These are phyloP conservation scores for Sterrhoptilus dennistouni DNA, from an alignment of 2,113 vertebrate species.

Conservation along the genomic window DNA sequence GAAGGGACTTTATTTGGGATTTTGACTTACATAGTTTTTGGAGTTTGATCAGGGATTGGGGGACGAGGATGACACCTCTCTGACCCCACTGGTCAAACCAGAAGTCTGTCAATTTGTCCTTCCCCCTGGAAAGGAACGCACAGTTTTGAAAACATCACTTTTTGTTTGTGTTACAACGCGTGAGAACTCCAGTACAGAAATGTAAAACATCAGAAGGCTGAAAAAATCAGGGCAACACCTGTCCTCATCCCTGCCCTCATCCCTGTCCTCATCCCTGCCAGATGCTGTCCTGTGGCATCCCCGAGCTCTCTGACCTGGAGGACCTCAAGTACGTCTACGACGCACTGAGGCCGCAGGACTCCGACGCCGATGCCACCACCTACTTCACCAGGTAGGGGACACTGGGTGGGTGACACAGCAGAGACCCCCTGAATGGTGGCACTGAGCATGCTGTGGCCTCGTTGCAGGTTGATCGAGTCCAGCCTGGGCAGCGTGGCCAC, in stretches of 20 bases:
- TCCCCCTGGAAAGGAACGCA: too few species aligned
- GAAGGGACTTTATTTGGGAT: too few species aligned
- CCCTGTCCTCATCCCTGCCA: conserved; percentile 11
- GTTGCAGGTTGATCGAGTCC: conserved; percentile 89
- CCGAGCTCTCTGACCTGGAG: conserved; percentile 91
- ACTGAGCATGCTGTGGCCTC: fast-evolving
- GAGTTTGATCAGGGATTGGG: too few species aligned
- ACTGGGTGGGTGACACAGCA: fast-evolving
- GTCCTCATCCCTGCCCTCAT: not conserved
- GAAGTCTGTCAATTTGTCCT: too few species aligned
- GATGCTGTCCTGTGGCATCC: conserved; percentile 98
- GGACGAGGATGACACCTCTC: too few species aligned
- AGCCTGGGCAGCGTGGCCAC: conserved; percentile 98
- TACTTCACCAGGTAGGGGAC: conserved; percentile 90
- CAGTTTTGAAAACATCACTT: too few species aligned
- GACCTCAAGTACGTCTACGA: conserved; percentile 96
- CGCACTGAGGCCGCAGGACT: conserved; percentile 91
- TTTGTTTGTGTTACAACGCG: too few species aligned
- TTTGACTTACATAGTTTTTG: too few species aligned
- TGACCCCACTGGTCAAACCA: too few species aligned
- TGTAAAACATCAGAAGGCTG: too few species aligned
- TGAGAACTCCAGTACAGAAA: too few species aligned
- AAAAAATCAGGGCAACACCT: too few species aligned
- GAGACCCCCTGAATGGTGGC: fast-evolving
- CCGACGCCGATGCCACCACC: conserved; percentile 92